These are phyloP conservation scores for Macroramphosus scolopax DNA, from an alignment of 2,797 vertebrate genomes.

Conservation along the genomic window DNA sequence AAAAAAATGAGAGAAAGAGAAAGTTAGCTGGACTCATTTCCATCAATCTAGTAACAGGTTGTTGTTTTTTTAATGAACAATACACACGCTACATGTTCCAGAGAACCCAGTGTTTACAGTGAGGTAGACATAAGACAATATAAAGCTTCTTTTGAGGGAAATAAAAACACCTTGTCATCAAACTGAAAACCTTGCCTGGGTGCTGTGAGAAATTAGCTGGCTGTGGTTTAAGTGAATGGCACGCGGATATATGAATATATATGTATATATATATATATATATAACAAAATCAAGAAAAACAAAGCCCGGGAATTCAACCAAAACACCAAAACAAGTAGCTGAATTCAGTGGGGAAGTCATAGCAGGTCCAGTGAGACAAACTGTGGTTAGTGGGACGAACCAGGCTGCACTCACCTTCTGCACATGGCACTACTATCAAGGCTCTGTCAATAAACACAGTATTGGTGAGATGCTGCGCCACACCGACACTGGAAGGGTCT, in stretches of 20 bases:
- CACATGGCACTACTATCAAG: constrained; percentile 97
- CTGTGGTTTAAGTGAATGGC: not conserved
- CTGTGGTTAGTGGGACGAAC: not conserved
- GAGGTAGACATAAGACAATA: no score
- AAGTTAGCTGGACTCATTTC: constrained; percentile 48
- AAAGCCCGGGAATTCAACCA: constrained; percentile 26
- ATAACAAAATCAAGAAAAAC: no score
- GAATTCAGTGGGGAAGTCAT: constrained; percentile 12
- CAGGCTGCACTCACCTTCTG: constrained; percentile 89
- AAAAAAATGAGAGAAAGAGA: constrained; percentile 29
- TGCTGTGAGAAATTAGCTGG: not conserved
- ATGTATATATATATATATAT: no score
- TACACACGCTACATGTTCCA: constrained; percentile 17
- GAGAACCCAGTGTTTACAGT: constrained; percentile 27
- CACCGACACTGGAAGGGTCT: constrained; percentile 96
- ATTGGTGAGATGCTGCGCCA: constrained; percentile 99
- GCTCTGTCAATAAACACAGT: constrained; percentile 99
- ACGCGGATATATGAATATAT: constrained; percentile 12
- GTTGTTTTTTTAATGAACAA: constrained; percentile 6
- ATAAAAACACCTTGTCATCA: constrained; percentile 38
- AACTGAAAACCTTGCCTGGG: constrained; percentile 24
- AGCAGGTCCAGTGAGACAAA: constrained; percentile 20
- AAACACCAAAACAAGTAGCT: constrained; percentile 16
- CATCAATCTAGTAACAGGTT: constrained; percentile 29
- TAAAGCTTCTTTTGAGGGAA: not conserved